phyloP scores from a whole-genome alignment of 2,888 invertebrate species.

The Leptinotarsa peninsularis region DNA sequence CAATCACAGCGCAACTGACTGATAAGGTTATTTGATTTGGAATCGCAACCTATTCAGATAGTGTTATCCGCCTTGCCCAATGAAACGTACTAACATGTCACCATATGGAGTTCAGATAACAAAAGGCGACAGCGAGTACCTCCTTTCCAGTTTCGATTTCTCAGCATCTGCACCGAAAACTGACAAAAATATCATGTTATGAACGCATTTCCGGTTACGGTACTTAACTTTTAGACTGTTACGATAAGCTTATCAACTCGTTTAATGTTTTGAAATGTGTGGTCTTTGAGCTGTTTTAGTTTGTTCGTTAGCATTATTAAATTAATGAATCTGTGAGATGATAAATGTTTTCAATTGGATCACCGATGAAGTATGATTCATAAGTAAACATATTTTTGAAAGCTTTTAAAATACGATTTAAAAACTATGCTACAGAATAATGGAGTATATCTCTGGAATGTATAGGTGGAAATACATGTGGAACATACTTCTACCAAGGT shows the following conservation, averaged over 20 bases:
- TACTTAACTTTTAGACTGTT: conserved; percentile 27
- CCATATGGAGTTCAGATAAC: conserved; percentile 29
- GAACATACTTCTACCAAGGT: too few species aligned
- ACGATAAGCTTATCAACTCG: conserved; percentile 35
- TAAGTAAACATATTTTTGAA: too few species aligned
- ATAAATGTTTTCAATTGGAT: not conserved
- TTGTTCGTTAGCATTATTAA: conserved; percentile 16
- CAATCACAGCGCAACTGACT: not conserved
- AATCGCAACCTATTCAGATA: not conserved
- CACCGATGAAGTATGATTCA: too few species aligned
- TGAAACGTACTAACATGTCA: not conserved
- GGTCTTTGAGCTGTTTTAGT: conserved; percentile 26
- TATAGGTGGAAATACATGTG: too few species aligned
- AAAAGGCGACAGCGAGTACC: conserved; percentile 1
- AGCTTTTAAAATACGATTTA: too few species aligned
- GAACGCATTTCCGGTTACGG: conserved; percentile 33
- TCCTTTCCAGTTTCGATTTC: not conserved
- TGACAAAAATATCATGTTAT: conserved; percentile 30
- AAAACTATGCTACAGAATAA: too few species aligned
- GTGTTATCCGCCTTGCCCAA: not conserved
- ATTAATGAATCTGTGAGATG: not conserved
- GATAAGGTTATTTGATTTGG: not conserved
- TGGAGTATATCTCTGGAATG: too few species aligned
- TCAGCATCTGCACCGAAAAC: conserved; percentile 40
- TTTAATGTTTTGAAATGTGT: conserved; percentile 34